phyloP scores from a whole-genome alignment of 1,140 invertebrate species.

The Steinernema khuongi region DNA sequence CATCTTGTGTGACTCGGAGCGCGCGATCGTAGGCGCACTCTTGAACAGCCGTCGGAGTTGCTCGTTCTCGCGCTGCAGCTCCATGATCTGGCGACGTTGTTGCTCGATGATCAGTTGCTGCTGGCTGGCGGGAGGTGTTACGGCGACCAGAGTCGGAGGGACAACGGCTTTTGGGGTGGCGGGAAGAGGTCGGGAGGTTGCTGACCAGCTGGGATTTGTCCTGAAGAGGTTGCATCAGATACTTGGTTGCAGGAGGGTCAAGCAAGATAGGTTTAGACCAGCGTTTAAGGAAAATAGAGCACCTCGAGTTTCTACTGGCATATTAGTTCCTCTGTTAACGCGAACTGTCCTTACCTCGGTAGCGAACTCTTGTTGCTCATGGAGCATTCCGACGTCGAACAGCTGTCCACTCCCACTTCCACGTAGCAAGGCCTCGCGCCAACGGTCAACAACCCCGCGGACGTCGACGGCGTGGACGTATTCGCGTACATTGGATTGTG shows the following conservation, averaged over 20 bases:
- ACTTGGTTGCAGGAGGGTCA: no score
- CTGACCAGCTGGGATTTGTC: slow-evolving; percentile 27
- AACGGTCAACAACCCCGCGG: slow-evolving; percentile 1
- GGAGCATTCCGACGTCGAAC: not conserved
- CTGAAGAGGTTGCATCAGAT: slow-evolving; percentile 12
- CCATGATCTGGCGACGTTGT: slow-evolving; percentile 35
- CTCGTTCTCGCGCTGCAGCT: slow-evolving; percentile 39
- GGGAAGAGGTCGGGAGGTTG: slow-evolving; percentile 13
- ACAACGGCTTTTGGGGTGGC: slow-evolving; percentile 20
- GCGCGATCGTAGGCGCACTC: slow-evolving; percentile 4
- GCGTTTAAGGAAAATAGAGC: no score
- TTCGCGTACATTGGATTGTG: slow-evolving; percentile 33
- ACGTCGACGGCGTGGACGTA: slow-evolving; percentile 6
- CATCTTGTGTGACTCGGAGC: slow-evolving; percentile 17
- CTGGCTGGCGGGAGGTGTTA: not conserved
- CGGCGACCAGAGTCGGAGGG: slow-evolving; percentile 6
- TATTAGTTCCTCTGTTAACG: not conserved
- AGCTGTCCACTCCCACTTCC: slow-evolving; percentile 2
- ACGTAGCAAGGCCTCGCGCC: slow-evolving; percentile 1
- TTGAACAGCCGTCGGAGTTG: slow-evolving; percentile 11
- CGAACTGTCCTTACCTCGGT: not conserved
- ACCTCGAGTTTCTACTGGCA: no score
- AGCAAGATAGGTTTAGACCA: no score
- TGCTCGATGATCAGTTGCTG: slow-evolving; percentile 33
- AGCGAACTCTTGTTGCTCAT: not conserved